A percentile compares a stretch with the other conserved stretches of the same genome.
Evolutionary conservation across 1,140 invertebrate genomes (phyloP).

Genomic region (Magallana ariakensis): DNA sequence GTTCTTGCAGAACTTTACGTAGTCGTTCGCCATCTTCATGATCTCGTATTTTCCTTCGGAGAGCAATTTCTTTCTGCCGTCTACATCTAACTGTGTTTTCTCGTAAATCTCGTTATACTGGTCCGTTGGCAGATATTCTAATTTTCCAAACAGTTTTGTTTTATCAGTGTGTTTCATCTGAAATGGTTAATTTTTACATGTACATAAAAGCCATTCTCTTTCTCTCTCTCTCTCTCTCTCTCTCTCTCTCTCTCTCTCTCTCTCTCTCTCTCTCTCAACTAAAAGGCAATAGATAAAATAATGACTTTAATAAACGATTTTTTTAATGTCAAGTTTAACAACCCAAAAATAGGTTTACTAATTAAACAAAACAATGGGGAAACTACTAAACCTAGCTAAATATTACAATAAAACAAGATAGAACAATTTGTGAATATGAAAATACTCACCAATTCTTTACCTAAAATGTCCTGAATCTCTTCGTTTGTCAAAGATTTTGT

Average conservation of each 20-base stretch:
- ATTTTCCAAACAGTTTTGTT: slow-evolving; percentile 2
- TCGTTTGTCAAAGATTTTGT: slow-evolving; percentile 1
- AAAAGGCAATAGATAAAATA: too few relatives aligned
- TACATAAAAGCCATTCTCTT: too few relatives aligned
- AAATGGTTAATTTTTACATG: not conserved
- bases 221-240: too few relatives aligned
- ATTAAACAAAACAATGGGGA: too few relatives aligned
- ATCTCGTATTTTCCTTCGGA: not conserved
- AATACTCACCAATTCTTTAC: not conserved
- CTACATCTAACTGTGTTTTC: slow-evolving; percentile 8
- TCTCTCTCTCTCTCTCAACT: too few relatives aligned
- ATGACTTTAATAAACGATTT: too few relatives aligned
- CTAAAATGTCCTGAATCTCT: slow-evolving; percentile 11
- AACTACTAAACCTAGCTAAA: too few relatives aligned
- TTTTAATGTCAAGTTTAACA: too few relatives aligned
- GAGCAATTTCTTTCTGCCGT: slow-evolving; percentile 11
- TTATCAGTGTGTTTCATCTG: not conserved
- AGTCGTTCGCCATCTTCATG: slow-evolving; percentile 1
- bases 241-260: too few relatives aligned
- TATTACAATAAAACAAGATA: too few relatives aligned
- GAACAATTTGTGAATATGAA: too few relatives aligned
- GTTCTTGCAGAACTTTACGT: not conserved
- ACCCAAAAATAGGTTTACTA: too few relatives aligned
- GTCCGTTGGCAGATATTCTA: not conserved
- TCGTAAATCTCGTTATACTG: not conserved